Evolutionary conservation across 2,797 vertebrate genomes (phyloP), one percentile per base, ranked within the genome.

Genomic region (Thripadectes ignobilis): DNA sequence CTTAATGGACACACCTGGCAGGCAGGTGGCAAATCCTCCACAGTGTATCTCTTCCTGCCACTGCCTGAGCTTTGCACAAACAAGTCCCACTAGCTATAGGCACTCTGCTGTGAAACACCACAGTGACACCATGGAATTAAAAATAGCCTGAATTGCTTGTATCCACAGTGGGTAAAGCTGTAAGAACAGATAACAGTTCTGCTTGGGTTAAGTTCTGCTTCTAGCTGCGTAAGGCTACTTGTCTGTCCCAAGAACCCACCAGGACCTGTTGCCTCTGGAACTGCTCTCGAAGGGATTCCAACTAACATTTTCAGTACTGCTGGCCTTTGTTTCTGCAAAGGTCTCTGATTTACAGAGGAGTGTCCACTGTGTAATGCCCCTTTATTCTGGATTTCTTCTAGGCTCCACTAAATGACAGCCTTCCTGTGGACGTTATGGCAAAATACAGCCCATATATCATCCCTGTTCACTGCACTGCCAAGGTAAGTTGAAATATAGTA

Each of bases 381-480:
- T n/a, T 32, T 45, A 27, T 55, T 71, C 15, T 95, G 87, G n/a
- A 14, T 97, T 97, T 96, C 84, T 96, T 97, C 79, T 72, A 99
- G 99, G 95, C 97, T 94, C 99, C 98, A 3, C 23, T 32, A 67
- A 99, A 99, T 23, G 58, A 83, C 1, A 81, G 97, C 7, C 69
- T 98, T 30, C 98, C 98, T 32, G 7, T 6, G 1, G 71, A 91
- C 12, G 2, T 98, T 23, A 55, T 55, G 48, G 30, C 30, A 63
- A 98, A 92, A 88, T 38, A 97, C 16, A 94, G 49, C n/a, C 59
- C 94, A 0, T 87, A 98, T 57, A 43, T 99, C 76, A 98, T 99
- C 93, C 99, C 99, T 3, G 98, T 99, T 65, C 54, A 95, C 97
- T 99, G 99, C 88, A 69, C 95, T 80, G 98, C 98, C 95, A 99